Conservation (phyloP, 2,888 invertebrate species). For the Eilema depressum region DNA sequence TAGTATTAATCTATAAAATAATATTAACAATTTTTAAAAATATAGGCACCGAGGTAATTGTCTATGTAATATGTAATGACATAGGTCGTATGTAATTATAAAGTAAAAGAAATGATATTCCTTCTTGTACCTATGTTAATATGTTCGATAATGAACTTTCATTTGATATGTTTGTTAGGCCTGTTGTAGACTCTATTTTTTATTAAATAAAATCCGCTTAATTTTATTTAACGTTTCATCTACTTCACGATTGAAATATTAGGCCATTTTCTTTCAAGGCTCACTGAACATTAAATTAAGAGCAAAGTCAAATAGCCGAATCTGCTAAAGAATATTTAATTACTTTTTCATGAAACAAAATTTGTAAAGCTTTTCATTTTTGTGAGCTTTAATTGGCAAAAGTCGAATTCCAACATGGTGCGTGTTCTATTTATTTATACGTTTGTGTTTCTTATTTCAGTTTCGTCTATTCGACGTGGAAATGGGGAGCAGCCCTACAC, state of each 20-base stretch:
- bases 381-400: background rate
- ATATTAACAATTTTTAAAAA: too few species aligned
- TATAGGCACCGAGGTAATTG: too few species aligned
- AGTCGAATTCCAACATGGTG: background rate
- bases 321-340: background rate
- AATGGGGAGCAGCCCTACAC: conserved; percentile 64
- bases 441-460: conserved; percentile 29
- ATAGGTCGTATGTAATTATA: too few species aligned
- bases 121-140: too few species aligned
- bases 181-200: too few species aligned
- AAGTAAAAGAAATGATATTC: too few species aligned
- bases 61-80: too few species aligned
- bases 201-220: background rate
- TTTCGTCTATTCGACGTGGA: conserved; percentile 77
- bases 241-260: background rate
- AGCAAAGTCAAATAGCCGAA: background rate
- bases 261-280: background rate
- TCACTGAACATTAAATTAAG: background rate
- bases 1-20: too few species aligned
- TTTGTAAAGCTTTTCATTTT: background rate
- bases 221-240: background rate
- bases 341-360: background rate
- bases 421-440: conserved; percentile 14
- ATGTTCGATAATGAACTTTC: background rate
- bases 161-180: too few species aligned